Evolutionary conservation across 2,888 invertebrate species (phyloP), one percentile per base, ranked within the genome.

Genomic region (Clusia tigrina): DNA sequence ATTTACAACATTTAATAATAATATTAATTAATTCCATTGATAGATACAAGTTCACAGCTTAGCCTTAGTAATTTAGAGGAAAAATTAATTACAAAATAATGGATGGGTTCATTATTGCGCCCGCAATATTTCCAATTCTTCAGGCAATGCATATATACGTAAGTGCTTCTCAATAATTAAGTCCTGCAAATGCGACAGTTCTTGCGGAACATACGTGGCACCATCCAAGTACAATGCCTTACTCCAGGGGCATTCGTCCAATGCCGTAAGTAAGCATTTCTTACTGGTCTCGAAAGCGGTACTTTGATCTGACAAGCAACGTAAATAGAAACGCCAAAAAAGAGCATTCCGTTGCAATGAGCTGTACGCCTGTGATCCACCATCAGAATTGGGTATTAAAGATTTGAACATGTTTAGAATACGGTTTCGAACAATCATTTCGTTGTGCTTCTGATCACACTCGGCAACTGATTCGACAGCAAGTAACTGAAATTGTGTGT

Each of bases 111-210:
- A 38, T 42, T n/a, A 56, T 23, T 20, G 56, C 57, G 71, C 70
- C 1, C 89, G 84, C 42, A 91, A 78, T 63, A 90, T 87, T 68
- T 89, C 88, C 62, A 93, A 85, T 83, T 93, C 93, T 80, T 92
- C 91, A 1, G 89, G 89, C 52, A 92, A 88, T 52, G 92, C 89
- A 81, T 91, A 93, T 72, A 91, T 85, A 58, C 93, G 86, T 65
- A 93, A 84, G 76, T 89, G 88, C 75, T 91, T 91, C 78, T 92
- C 92, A 58, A 90, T 89, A 75, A 92, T 86, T 62, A 91, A 84
- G 84, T 92, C 93, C 74, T 90, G 90, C 69, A 93, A 87, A 84
- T 89, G 89, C 1, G 87, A 85, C 66, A 89, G 81, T 73, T 89
- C 88, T 65, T 86, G 86, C 32, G 88, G 90, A 42, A 90, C 86